Base-by-base conservation (phyloP, 35 echinoderm and acorn worm species). In the Ophiothrix spiculata region DNA sequence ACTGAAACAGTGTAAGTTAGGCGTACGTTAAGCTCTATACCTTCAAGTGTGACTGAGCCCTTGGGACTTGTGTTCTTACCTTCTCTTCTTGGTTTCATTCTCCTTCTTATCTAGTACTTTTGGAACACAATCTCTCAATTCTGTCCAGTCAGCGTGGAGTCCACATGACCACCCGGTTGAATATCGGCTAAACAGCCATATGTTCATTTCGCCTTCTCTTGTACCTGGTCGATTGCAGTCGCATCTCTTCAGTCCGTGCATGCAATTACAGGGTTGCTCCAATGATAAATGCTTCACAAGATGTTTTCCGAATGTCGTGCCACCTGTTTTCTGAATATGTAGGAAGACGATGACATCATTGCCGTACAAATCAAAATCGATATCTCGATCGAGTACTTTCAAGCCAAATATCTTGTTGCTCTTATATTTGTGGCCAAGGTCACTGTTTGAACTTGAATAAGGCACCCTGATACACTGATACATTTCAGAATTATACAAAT, bases 281-380 rank as follows among this genome's bases (percentile, higher is more conserved):
- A 97, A n/a, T 31, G 87, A 87, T 19, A 98, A 77, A 36, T 98
- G 77, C 19, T 85, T 39, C 4, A 91, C 89, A 0, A 94, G 78
- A 54, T 99, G 89, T 78, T 83, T 91, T 0, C 92, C 96, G 38
- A 99, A 91, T 0, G 88, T 89, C 25, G 92, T 91, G 41, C 96
- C 96, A 33, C 95, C 95, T 0, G 96, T 94, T 84, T 99, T 99
- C 77, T 99, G 92, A 31, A 94, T 92, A 81, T 99, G 92, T n/a
- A 99, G 83, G 75, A 94, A 94, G 33, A 94, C 92, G 0, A 99
- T 46, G 15, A 91, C 92, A 34, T 91, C 92, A 40, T 79, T 91
- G 21, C 96, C 92, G 80, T 93, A 74, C 36, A 93, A 74, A 37
- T 85, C 25, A 69, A 69, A 69, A n/a, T 69, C 60, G 29, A 69